phyloP scores from a whole-genome alignment of 2,797 vertebrate genomes.

The Hemibagrus guttatus region DNA sequence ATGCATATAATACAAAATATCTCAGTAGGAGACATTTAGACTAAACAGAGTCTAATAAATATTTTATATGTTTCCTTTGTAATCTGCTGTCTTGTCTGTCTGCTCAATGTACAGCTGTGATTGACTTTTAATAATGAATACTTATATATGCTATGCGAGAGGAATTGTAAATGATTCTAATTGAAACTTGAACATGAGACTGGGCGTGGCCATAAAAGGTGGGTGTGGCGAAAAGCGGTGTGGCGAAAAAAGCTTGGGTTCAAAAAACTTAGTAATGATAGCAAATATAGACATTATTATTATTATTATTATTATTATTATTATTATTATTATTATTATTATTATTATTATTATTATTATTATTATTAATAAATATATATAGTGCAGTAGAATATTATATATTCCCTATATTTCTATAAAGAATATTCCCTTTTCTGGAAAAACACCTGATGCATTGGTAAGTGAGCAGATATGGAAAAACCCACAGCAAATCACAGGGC shows the following conservation, averaged over 20 bases:
- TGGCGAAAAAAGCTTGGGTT: not conserved
- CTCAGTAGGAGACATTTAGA: not conserved
- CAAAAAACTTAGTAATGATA: not conserved
- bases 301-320: not conserved
- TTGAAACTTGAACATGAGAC: not conserved
- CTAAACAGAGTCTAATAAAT: not conserved
- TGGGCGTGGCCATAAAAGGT: not conserved
- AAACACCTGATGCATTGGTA: slow-evolving; percentile 1
- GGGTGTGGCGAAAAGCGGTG: not conserved
- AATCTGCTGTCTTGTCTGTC: not conserved
- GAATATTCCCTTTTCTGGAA: slow-evolving; percentile 8
- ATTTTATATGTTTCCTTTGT: not conserved
- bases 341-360: no score
- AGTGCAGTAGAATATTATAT: no score
- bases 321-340: no score
- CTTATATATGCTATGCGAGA: not conserved
- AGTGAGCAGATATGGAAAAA: slow-evolving; percentile 29
- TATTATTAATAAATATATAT: no score
- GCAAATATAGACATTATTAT: not conserved
- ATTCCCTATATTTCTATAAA: not conserved
- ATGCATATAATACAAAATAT: not conserved
- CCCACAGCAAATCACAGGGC: slow-evolving; percentile 33
- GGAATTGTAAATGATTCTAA: not conserved
- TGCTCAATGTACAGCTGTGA: not conserved
- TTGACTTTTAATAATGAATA: not conserved